Percentiles rank a stretch among this genome's conserved stretches.
These are phyloP conservation scores for Sternarchorhynchus goeldii DNA, from an alignment of 2,797 vertebrate species.

Conservation along the genomic window DNA sequence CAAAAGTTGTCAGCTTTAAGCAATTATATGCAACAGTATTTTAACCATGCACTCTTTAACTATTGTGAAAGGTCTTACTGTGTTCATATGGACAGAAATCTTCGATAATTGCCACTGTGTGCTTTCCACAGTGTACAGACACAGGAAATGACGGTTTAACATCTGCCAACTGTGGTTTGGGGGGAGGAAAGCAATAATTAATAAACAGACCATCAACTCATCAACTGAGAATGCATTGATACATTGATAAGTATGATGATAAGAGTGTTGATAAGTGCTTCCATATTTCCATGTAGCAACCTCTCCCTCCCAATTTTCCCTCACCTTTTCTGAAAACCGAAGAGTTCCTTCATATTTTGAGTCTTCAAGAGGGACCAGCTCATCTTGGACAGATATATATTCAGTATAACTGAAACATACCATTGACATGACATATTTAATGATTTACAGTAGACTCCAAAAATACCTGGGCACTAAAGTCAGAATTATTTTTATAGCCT, in stretches of 20 bases:
- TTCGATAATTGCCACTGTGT: neutral
- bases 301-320: neutral
- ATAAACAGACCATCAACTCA: neutral
- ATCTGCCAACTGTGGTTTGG: fast-evolving
- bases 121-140: constrained; percentile 2
- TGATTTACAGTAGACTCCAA: no score
- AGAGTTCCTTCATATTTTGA: constrained; percentile 11
- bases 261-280: no score
- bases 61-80: constrained; percentile 2
- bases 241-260: no score
- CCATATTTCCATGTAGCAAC: no score
- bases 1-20: no score
- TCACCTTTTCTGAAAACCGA: neutral
- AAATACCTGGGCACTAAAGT: no score
- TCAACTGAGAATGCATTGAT: no score
- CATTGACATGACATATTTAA: no score
- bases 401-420: neutral
- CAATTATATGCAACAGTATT: no score
- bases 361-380: neutral
- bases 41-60: no score
- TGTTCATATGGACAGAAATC: fast-evolving
- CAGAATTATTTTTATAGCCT: no score
- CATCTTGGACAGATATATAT: neutral
- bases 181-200: neutral
- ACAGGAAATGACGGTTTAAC: fast-evolving